Base-by-base conservation (phyloP, 2,113 vertebrate genomes). In the Myrmophylax atrothorax region DNA sequence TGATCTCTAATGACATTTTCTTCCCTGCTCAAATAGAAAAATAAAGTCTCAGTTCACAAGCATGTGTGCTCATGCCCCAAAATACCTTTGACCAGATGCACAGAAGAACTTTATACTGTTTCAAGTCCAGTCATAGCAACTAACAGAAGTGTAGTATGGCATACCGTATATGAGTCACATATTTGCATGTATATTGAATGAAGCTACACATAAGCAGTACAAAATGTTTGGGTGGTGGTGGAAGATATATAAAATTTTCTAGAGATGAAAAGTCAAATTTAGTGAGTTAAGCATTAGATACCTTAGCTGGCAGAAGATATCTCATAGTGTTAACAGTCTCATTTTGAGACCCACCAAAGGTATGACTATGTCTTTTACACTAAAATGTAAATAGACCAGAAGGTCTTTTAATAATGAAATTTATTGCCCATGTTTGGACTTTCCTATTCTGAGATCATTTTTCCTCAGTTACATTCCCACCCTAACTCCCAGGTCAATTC, bases 221-320 rank as follows among this genome's bases (percentile, higher is more conserved):
- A 29, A 11, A n/a, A 26, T n/a, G 3, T 52, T 59, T 53, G 0
- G 18, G 22, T 74, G 11, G 7, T 18, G 0, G 4, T 22, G 25
- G 20, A 14, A 64, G 18, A 8, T 31, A 64, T 56, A 46, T 56
- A 68, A 87, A 15, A 18, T 60, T 55, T 12, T 47, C 16, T 28
- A 44, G 49, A 76, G 9, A 47, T 24, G 8, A 80, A 73, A 63
- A 56, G 1, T 11, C n/a, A 50, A 19, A 66, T 78, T 56, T 35
- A 46, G 10, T 50, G 72, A 77, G 11, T 55, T n/a, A 76, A 7
- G 8, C 25, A 58, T 49, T 11, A 47, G 28, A 67, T 31, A 52
- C 3, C 1, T 6, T 77, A 44, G 52, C 3, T 3, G 5, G 8
- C 14, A 69, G 10, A 80, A 66, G 8, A 14, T 31, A 68, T 4